phyloP scores from a whole-genome alignment of 2,113 vertebrate genomes.

The Corythaixoides concolor region DNA sequence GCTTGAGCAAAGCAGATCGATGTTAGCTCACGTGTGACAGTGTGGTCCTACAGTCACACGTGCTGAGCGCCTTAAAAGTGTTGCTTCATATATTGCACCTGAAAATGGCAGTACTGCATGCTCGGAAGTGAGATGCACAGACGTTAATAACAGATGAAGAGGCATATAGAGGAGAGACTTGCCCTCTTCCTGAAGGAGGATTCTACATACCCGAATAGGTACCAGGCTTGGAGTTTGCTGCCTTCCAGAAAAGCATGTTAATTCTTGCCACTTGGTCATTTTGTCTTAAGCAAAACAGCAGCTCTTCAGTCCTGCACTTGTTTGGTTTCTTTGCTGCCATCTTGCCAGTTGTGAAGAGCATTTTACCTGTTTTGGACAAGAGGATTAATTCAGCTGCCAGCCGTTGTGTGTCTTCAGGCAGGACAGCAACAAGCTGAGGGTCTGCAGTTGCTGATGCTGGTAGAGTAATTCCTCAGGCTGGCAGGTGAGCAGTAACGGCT shows the following conservation, averaged over 20 bases:
- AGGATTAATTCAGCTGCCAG: background rate
- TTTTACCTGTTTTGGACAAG: background rate
- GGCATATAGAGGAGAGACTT: accelerated
- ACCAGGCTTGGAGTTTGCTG: background rate
- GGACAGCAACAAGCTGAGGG: background rate
- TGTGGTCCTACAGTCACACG: background rate
- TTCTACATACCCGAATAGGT: background rate
- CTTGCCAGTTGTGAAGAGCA: background rate
- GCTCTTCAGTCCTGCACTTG: background rate
- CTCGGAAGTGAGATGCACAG: background rate
- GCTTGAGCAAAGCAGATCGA: background rate
- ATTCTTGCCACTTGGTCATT: accelerated
- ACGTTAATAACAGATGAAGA: too few species aligned
- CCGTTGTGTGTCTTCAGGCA: background rate
- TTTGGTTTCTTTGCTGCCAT: background rate
- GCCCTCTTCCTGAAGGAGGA: background rate
- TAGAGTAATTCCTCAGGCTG: background rate
- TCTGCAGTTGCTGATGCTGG: background rate
- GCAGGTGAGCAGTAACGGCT: background rate
- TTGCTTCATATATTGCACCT: accelerated
- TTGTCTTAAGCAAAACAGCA: background rate
- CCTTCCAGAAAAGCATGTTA: background rate
- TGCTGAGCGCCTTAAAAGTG: background rate
- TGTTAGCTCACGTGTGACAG: background rate
- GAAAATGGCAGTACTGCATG: background rate